Conservation (phyloP, 2,888 invertebrate genomes). For the Parochlus steinenii region DNA sequence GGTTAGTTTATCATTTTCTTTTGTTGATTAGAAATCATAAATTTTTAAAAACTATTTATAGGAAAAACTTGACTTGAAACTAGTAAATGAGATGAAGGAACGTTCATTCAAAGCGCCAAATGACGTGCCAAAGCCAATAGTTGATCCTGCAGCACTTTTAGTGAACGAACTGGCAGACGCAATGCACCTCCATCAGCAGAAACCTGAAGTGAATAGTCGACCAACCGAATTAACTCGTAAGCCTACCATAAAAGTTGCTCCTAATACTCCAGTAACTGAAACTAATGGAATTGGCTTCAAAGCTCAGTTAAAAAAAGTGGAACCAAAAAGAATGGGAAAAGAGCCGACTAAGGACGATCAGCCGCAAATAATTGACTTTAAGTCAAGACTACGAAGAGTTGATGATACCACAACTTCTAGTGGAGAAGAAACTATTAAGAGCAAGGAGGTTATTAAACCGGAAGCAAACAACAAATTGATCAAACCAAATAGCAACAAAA, state of each 20-base stretch:
- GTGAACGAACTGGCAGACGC: constrained; percentile 75
- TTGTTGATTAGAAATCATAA: constrained; percentile 15
- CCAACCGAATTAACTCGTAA: constrained; percentile 16
- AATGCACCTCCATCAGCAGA: constrained; percentile 47
- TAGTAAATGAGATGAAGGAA: constrained; percentile 72
- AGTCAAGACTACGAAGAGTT: constrained; percentile 67
- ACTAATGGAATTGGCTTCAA: constrained; percentile 38
- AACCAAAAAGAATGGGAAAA: constrained; percentile 38
- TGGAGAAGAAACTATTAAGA: constrained; percentile 19
- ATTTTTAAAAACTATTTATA: constrained; percentile 42
- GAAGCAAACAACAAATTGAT: constrained; percentile 17
- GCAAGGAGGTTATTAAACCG: constrained; percentile 17
- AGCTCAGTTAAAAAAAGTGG: constrained; percentile 58
- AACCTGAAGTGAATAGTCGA: constrained; percentile 22
- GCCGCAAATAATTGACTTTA: constrained; percentile 63
- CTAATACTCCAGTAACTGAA: constrained; percentile 19
- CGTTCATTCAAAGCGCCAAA: constrained; percentile 37
- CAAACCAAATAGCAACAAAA: constrained; percentile 20
- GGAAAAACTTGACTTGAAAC: constrained; percentile 64
- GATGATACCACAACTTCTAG: constrained; percentile 34
- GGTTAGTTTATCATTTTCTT: constrained; percentile 26
- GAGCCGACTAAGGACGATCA: constrained; percentile 37
- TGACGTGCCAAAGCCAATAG: constrained; percentile 35
- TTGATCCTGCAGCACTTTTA: constrained; percentile 63
- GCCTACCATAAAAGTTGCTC: constrained; percentile 18